Base-by-base conservation (phyloP, 2,113 vertebrate species). In the Trochalopteron elliotii region DNA sequence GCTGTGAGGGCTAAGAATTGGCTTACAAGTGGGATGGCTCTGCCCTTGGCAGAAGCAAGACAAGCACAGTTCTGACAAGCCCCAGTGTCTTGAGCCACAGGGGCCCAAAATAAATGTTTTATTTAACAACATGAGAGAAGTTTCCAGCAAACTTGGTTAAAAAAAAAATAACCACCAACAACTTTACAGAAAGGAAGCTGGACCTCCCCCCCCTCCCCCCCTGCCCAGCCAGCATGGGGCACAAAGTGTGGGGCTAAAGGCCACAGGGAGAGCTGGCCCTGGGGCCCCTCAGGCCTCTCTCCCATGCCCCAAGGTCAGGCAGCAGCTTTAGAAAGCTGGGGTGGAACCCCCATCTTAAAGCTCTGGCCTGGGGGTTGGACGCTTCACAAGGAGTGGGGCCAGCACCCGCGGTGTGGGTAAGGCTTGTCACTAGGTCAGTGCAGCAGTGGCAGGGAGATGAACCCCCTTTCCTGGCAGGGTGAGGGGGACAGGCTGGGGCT, bases 71-170 rank as follows among this genome's bases (percentile, higher is more conserved):
- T 90, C 71, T 81, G 67, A 94, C 49, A 47, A 87, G 33, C 81
- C 83, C 44, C 88, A 91, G 85, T 88, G 90, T 96, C 65, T 44
- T 89, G 92, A 95, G 95, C 94, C 95, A 55, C 78, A 90, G 59
- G 50, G 90, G 82, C 94, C 93, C 93, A 91, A 96, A 95, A 97
- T 97, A 97, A 96, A 97, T 91, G 87, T 96, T 97, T 97, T 97
- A 97, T 97, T 97, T 97, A 94, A 96, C 93, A 96, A 95, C 90
- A 92, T 89, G 59, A 96, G 59, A 92, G 50, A 96, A 93, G 78
- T 96, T 92, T 86, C 93, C 92, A 96, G 64, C 93, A 96, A 94
- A 93, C 61, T 93, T 0, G 3, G 76, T 91, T 93, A 71, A 94
- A 94, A 91, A 91, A 75, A 89, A 78, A 87, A 89, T 49, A 81